Evolutionary conservation across 53 echinoderm and acorn worm genomes (phyloP).

Genomic region (Echinarachnius parma): DNA sequence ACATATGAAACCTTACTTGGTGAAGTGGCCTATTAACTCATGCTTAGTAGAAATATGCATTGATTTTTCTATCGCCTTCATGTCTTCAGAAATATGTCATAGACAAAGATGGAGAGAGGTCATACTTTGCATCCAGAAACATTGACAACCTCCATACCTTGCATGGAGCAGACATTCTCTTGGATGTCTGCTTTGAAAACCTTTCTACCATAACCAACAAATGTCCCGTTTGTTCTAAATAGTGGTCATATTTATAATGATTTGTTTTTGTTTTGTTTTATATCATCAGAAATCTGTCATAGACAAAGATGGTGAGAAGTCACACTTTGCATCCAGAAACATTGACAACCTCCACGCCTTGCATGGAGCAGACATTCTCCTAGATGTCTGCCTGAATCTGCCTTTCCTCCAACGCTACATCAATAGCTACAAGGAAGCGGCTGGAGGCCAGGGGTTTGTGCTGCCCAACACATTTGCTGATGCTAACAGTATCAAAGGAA

Average conservation of each 20-base stretch:
- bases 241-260: too few species aligned
- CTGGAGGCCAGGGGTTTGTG: slow-evolving; percentile 74
- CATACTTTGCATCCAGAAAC: slow-evolving; percentile 86
- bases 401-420: slow-evolving; percentile 93
- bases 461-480: slow-evolving; percentile 71
- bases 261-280: too few species aligned
- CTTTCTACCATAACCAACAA: too few species aligned
- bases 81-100: slow-evolving; percentile 37
- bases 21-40: too few species aligned
- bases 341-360: slow-evolving; percentile 87
- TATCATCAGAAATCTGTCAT: slow-evolving; percentile 40
- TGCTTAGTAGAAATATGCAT: too few species aligned
- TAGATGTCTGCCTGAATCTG: slow-evolving; percentile 93
- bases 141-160: slow-evolving; percentile 87
- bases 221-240: too few species aligned
- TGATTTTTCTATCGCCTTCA: too few species aligned
- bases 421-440: slow-evolving; percentile 85
- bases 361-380: slow-evolving; percentile 80
- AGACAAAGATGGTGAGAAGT: slow-evolving; percentile 45
- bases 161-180: slow-evolving; percentile 79
- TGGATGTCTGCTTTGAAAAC: slow-evolving; percentile 92
- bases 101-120: slow-evolving; percentile 46
- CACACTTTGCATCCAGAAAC: slow-evolving; percentile 86
- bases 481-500: slow-evolving; percentile 80
- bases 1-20: too few species aligned